phyloP scores from a whole-genome alignment of 2,113 vertebrate genomes.

The Cavia aperea region DNA sequence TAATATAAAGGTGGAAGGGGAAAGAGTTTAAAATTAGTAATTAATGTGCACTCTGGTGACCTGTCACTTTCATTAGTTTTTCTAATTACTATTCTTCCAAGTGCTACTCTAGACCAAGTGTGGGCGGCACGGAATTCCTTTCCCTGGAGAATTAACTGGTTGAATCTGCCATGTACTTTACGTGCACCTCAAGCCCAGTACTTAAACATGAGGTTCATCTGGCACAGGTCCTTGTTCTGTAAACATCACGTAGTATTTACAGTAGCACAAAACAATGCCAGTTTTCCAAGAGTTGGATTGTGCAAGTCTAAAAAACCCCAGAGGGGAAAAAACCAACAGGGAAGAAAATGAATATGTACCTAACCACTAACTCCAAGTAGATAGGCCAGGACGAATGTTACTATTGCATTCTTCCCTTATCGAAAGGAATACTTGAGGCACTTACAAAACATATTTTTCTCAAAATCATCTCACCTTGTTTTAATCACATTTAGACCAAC shows the following conservation, averaged over 20 bases:
- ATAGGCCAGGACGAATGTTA: neutral
- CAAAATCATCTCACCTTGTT: slow-evolving; percentile 8
- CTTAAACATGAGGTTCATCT: neutral
- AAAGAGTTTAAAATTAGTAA: neutral
- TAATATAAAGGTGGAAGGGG: neutral
- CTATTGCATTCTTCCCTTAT: slow-evolving; percentile 18
- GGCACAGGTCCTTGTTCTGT: neutral
- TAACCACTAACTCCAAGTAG: slow-evolving; percentile 35
- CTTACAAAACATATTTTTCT: neutral
- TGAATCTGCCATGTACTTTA: neutral
- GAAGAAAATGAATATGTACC: slow-evolving; percentile 27
- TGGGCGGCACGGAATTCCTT: neutral
- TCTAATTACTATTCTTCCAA: neutral
- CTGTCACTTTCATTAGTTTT: neutral
- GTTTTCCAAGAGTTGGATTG: slow-evolving; percentile 30
- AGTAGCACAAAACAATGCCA: slow-evolving; percentile 5
- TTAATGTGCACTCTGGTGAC: neutral
- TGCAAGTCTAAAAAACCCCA: neutral
- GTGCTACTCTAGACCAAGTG: neutral
- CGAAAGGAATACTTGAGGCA: neutral
- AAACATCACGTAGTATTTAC: slow-evolving; percentile 9
- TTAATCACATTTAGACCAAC: neutral
- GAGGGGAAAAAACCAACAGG: neutral
- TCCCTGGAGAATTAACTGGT: neutral
- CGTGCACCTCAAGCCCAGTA: neutral